Conservation (phyloP, 2,888 invertebrate genomes). For the Ormyrus thymus region DNA sequence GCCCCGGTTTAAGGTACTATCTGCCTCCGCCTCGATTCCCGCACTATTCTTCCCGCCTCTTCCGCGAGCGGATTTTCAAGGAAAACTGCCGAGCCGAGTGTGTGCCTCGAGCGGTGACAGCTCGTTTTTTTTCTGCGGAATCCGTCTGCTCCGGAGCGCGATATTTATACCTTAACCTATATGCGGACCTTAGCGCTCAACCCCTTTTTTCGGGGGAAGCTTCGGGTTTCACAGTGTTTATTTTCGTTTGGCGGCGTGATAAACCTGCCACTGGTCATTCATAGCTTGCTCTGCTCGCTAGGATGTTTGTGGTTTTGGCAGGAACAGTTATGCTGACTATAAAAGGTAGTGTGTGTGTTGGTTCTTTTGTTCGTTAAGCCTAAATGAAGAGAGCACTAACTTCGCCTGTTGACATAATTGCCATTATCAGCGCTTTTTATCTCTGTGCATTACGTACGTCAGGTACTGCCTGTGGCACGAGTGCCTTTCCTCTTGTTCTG, state of each 20-base stretch:
- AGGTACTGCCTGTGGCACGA: neutral
- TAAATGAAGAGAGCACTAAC: conserved; percentile 6
- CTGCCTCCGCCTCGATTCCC: neutral
- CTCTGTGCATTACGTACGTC: conserved; percentile 11
- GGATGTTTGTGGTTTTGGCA: too few relatives aligned
- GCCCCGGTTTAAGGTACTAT: conserved; percentile 69
- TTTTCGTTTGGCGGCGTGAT: neutral
- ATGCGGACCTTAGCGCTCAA: conserved; percentile 33
- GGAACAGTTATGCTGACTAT: too few relatives aligned
- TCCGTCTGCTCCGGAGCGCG: conserved; percentile 16
- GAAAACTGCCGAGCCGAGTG: too few relatives aligned
- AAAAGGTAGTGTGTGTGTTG: neutral
- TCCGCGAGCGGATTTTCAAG: too few relatives aligned
- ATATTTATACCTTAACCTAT: conserved; percentile 49
- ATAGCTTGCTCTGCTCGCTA: too few relatives aligned
- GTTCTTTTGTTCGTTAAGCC: neutral
- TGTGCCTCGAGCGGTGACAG: too few relatives aligned
- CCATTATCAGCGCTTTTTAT: conserved; percentile 28
- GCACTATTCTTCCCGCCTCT: neutral
- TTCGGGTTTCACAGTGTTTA: conserved; percentile 5
- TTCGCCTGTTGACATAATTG: conserved; percentile 18
- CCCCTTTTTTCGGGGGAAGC: neutral
- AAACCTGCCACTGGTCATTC: neutral
- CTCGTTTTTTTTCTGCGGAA: neutral
- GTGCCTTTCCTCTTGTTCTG: conserved; percentile 3